These are phyloP conservation scores for Meteorus cinctellus DNA, from an alignment of 2,888 invertebrate species.

Conservation along the genomic window DNA sequence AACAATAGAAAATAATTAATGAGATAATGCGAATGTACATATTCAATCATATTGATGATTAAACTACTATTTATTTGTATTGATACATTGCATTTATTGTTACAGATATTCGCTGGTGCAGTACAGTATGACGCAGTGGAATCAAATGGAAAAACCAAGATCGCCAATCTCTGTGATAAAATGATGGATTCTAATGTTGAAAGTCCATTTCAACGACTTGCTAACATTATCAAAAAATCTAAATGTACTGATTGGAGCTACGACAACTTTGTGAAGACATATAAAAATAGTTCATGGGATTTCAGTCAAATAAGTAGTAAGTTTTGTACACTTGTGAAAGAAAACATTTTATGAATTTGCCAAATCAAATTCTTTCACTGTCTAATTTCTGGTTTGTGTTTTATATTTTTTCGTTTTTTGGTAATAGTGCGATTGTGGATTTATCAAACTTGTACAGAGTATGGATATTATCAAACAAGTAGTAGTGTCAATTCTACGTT, in stretches of 20 bases:
- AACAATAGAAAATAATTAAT: too few species aligned
- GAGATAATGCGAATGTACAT: too few species aligned
- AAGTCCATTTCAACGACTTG: constrained; percentile 59
- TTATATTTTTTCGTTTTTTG: constrained; percentile 47
- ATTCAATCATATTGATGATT: too few species aligned
- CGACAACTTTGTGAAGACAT: constrained; percentile 45
- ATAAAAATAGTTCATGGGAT: constrained; percentile 51
- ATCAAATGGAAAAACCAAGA: constrained; percentile 43
- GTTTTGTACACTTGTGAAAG: constrained; percentile 21
- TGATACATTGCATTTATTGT: constrained; percentile 16
- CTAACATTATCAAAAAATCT: constrained; percentile 17
- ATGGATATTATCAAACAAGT: constrained; percentile 88
- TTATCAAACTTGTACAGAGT: constrained; percentile 91
- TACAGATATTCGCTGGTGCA: constrained; percentile 58
- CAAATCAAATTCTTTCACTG: background rate
- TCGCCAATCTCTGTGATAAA: constrained; percentile 54
- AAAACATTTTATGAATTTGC: background rate
- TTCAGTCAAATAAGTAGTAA: constrained; percentile 45
- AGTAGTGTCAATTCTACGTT: constrained; percentile 78
- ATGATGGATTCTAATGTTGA: constrained; percentile 58
- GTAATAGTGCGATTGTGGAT: constrained; percentile 82
- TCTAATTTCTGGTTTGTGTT: background rate
- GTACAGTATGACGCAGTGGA: constrained; percentile 62
- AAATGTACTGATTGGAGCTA: constrained; percentile 54
- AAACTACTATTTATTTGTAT: too few species aligned